These are phyloP conservation scores for Micronycteris hirsuta DNA, from an alignment of 2,113 vertebrate genomes.

Conservation along the genomic window DNA sequence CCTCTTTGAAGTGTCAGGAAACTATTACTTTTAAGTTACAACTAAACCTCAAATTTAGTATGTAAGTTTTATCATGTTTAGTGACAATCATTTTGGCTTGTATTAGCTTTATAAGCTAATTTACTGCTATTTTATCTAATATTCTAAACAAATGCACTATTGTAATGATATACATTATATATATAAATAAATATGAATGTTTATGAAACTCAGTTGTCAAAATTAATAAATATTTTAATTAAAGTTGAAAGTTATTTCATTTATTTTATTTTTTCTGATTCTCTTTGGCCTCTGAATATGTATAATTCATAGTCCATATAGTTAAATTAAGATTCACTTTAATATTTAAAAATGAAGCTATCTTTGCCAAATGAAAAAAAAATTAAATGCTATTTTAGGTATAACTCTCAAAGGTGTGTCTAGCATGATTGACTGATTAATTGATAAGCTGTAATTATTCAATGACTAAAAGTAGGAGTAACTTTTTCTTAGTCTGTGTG, in stretches of 20 bases:
- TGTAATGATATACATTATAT: neutral
- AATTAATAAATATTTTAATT: neutral
- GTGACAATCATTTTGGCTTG: neutral
- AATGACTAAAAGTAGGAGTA: conserved; percentile 5
- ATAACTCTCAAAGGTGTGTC: conserved; percentile 5
- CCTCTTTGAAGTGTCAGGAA: neutral
- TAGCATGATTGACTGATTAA: fast-evolving
- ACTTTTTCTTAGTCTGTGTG: neutral
- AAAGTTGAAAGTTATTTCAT: neutral
- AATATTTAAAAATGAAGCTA: neutral
- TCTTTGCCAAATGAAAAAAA: neutral
- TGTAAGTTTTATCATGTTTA: neutral
- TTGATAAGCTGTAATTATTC: conserved; percentile 32
- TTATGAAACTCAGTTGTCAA: neutral
- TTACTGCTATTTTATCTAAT: neutral
- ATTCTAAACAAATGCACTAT: neutral
- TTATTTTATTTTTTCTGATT: neutral
- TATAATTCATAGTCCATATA: conserved; percentile 1
- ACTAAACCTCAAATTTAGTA: neutral
- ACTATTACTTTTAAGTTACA: neutral
- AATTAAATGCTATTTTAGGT: conserved; percentile 13
- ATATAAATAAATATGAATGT: neutral
- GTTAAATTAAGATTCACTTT: conserved; percentile 39
- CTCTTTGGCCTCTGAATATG: neutral
- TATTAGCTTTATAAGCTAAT: neutral